Conservation (phyloP, 2,888 invertebrate genomes). For the Oscheius sp. region DNA sequence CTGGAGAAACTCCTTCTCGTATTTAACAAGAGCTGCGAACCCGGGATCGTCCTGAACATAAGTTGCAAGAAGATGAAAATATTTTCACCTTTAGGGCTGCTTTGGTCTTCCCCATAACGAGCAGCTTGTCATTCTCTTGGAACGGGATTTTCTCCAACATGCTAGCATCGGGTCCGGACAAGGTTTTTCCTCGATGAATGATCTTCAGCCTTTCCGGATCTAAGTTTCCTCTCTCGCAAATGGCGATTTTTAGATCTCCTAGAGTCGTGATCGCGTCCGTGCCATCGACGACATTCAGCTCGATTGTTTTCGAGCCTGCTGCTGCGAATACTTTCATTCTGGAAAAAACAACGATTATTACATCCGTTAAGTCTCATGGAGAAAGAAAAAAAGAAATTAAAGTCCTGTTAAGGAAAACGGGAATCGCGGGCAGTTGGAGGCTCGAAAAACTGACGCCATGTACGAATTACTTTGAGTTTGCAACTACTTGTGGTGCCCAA, state of each 20-base stretch:
- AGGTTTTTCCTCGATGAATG: constrained; percentile 61
- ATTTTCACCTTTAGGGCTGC: constrained; percentile 43
- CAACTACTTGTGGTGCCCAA: no score
- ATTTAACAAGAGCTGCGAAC: constrained; percentile 57
- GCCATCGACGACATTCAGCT: constrained; percentile 37
- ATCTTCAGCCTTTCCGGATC: constrained; percentile 53
- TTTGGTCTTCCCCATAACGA: constrained; percentile 64
- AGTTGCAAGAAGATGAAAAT: background rate
- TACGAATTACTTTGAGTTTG: no score
- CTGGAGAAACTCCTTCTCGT: constrained; percentile 64
- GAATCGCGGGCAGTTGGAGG: background rate
- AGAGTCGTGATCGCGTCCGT: constrained; percentile 41
- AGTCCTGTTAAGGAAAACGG: background rate
- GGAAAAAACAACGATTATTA: background rate
- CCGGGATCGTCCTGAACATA: constrained; percentile 57
- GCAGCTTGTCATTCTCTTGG: constrained; percentile 65
- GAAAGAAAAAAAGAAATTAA: background rate
- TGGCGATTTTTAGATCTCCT: constrained; percentile 48
- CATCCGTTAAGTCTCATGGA: background rate
- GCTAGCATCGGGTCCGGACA: constrained; percentile 45
- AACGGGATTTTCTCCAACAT: constrained; percentile 55
- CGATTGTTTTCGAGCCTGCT: constrained; percentile 28
- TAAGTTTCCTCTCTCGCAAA: constrained; percentile 50
- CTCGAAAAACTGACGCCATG: no score
- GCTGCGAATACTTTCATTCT: constrained; percentile 29